Evolutionary conservation across 2,888 invertebrate species (phyloP), one percentile per base, ranked within the genome.

Genomic region (Ormyrus nitidulus): DNA sequence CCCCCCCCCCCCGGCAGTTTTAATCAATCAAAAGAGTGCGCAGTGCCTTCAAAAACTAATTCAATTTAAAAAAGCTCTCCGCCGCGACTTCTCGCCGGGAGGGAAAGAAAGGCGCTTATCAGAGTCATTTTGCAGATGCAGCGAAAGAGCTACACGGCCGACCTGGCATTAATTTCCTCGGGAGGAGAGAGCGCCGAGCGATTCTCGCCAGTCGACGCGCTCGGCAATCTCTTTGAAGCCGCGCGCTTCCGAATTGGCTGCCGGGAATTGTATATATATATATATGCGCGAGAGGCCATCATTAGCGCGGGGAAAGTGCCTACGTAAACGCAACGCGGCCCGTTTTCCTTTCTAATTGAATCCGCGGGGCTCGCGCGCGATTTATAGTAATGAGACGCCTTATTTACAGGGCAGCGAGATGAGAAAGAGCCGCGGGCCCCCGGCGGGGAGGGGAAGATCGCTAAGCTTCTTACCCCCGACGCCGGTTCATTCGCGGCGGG

Each of bases 311-410:
- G 9, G 9, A 70, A 66, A 77, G 56, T 79, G 66, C 61, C 58
- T 65, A 68, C 73, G 79, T 70, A 79, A 81, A 78, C 71, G 71
- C 34, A 65, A 74, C 56, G 34, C 34, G 34, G 34, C 3, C 3
- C 56, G 13, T 48, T 71, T 70, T 81, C 84, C 81, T 81, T 80
- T 80, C 79, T 84, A 83, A 84, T 84, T 84, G 84, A 84, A 84
- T 84, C 83, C 71, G 56, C 81, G 48, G 74, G 77, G 80, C 83
- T 84, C 34, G 34, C 34, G 34, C 48, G 82, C 81, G 84, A 86
- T 86, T 85, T 85, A 86, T 84, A 82, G 83, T 86, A 86, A 86
- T 84, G 84, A 84, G 84, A 85, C 80, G 83, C 83, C 85, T 85
- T 84, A 85, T 85, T 85, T 86, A 84, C 84, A 85, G 80, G 81